Conservation (phyloP, 2,888 invertebrate genomes). For the Cheilosia urbana region DNA sequence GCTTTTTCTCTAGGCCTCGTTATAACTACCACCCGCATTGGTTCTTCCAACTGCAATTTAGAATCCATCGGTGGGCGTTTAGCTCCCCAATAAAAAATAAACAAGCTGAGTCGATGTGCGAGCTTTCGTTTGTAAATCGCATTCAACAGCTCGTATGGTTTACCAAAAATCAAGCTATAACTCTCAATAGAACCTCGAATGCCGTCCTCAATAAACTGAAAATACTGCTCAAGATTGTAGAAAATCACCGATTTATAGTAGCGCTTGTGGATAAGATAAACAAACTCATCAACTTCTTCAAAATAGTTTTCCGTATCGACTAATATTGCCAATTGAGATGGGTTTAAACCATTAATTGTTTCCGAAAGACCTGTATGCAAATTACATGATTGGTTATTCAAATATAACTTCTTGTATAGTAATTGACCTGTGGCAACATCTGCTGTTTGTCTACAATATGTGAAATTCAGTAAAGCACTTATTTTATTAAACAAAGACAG, state of each 20-base stretch:
- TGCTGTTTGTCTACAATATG: neutral
- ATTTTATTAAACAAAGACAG: neutral
- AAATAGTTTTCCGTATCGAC: conserved; percentile 76
- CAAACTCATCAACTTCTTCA: conserved; percentile 80
- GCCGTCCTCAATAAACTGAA: conserved; percentile 80
- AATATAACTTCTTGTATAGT: neutral
- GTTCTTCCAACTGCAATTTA: conserved; percentile 80
- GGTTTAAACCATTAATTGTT: conserved; percentile 81
- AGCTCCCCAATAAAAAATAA: conserved; percentile 89
- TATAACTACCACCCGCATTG: conserved; percentile 86
- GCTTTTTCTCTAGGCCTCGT: conserved; percentile 85
- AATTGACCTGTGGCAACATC: conserved; percentile 54
- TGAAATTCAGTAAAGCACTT: conserved; percentile 24
- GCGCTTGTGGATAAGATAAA: conserved; percentile 80
- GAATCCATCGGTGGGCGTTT: conserved; percentile 83
- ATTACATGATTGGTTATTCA: neutral
- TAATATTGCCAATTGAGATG: conserved; percentile 80
- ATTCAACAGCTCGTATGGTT: conserved; percentile 79
- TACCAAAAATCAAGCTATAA: conserved; percentile 81
- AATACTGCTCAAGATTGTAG: conserved; percentile 80
- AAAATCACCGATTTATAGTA: conserved; percentile 81
- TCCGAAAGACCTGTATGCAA: conserved; percentile 79
- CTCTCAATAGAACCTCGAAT: conserved; percentile 81
- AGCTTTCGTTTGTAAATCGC: conserved; percentile 79
- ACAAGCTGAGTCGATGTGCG: conserved; percentile 84